Evolutionary conservation across 2,113 vertebrate species (phyloP), one percentile per base, ranked within the genome.

Genomic region (Atrichornis clamosus): DNA sequence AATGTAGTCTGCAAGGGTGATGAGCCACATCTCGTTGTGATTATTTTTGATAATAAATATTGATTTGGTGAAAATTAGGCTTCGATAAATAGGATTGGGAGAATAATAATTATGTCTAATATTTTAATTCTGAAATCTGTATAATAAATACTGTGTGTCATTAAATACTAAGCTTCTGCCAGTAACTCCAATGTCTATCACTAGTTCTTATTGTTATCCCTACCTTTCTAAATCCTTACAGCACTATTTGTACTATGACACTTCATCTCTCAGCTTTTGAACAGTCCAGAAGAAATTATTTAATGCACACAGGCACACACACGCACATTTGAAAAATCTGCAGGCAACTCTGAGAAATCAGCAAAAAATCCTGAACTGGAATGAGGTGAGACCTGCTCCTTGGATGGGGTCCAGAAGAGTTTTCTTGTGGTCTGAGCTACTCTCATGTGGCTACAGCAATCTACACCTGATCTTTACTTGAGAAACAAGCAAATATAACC

Each of bases 1-100:
- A 95, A 87, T 56, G 17, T 91, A 74, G 12, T 42, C 74, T 92
- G 67, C 42, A 89, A 56, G 9, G 11, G 60, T 91, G 42, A 76
- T 85, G 24, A 94, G 63, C 56, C 33, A 62, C 16, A 44, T 79
- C 93, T 75, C 75, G 2, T 10, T 88, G 42, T 67, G 32, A 62
- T 55, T 37, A 64, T 39, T 90, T 96, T 80, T 90, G 42, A n/a
- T 68, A 93, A 69, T 69, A 60, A 65, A 33, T 77, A 87, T 2
- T 24, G 37, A 72, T 53, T 52, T 63, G 11, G 10, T 56, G 76
- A 91, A 86, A 88, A 49, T 18, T 12, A 58, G 14, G 44, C 32
- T 72, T 87, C 85, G 37, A 67, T 39, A 83, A 90, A 75, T n/a
- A 74, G 9, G 18, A 68, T 39, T 53, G 7, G 10, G 12, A 41